Evolutionary conservation across 2,113 vertebrate species (phyloP).

Genomic region (Xyrauchen texanus): DNA sequence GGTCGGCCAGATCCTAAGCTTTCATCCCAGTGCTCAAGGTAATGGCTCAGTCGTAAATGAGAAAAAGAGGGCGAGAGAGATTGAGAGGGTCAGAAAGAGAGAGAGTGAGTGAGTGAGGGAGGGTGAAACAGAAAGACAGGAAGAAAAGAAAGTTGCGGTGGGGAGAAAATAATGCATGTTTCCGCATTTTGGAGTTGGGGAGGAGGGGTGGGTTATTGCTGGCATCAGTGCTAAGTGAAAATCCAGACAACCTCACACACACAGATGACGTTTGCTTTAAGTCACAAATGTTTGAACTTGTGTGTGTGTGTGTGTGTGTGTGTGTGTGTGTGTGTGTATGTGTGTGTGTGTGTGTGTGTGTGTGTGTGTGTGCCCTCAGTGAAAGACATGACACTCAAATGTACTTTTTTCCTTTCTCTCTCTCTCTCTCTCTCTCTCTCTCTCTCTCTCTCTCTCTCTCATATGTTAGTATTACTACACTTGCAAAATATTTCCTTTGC

Average conservation of each 20-base stretch:
- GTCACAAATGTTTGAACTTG: neutral
- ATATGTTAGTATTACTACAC: no score
- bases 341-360: neutral
- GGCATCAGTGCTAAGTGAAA: conserved; percentile 63
- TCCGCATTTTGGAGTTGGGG: conserved; percentile 58
- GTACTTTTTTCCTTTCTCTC: no score
- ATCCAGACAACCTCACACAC: conserved; percentile 52
- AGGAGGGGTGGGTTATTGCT: conserved; percentile 38
- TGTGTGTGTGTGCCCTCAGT: no score
- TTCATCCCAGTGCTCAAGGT: conserved; percentile 62
- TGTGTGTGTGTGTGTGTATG: neutral
- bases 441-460: no score
- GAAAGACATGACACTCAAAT: no score
- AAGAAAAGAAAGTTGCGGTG: conserved; percentile 26
- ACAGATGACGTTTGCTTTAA: conserved; percentile 1
- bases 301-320: neutral
- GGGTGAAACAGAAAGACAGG: conserved; percentile 34
- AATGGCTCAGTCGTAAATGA: conserved; percentile 55
- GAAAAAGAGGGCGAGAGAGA: conserved; percentile 4
- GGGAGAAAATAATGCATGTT: conserved; percentile 46
- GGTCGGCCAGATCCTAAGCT: conserved; percentile 53
- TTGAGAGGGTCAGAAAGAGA: no score
- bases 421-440: no score
- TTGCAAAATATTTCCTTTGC: no score
- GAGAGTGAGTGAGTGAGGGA: neutral